Evolutionary conservation across 2,888 invertebrate species (phyloP).

Genomic region (Cistogaster globosa): DNA sequence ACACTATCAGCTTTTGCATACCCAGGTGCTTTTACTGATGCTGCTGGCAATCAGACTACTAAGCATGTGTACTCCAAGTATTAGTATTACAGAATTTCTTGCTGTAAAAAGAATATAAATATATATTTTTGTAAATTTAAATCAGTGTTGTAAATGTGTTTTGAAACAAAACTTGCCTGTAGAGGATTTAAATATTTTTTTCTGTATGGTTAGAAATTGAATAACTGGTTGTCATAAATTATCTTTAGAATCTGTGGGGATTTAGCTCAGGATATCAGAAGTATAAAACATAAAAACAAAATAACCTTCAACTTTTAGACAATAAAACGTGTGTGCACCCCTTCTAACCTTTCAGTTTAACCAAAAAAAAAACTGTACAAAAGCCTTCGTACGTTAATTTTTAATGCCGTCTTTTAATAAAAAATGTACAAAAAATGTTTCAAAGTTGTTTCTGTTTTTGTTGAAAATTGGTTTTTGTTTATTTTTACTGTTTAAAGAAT

Average conservation of each 20-base stretch:
- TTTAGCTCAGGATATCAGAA: constrained; percentile 31
- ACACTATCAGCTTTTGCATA: constrained; percentile 53
- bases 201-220: constrained; percentile 40
- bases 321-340: neutral
- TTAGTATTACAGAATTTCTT: neutral
- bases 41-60: constrained; percentile 2
- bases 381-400: no score
- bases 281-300: constrained; percentile 8
- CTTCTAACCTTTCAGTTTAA: neutral
- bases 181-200: constrained; percentile 36
- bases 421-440: constrained; percentile 26
- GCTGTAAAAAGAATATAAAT: neutral
- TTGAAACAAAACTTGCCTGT: constrained; percentile 22
- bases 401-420: constrained; percentile 27
- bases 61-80: constrained; percentile 11
- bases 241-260: constrained; percentile 46
- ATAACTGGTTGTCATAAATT: constrained; percentile 69
- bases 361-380: no score
- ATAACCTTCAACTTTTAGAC: constrained; percentile 35
- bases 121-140: neutral
- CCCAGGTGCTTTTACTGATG: constrained; percentile 33
- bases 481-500: constrained; percentile 1
- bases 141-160: constrained; percentile 1
- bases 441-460: neutral
- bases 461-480: neutral